phyloP scores from a whole-genome alignment of 2,888 invertebrate genomes.

The Tachina lurida region DNA sequence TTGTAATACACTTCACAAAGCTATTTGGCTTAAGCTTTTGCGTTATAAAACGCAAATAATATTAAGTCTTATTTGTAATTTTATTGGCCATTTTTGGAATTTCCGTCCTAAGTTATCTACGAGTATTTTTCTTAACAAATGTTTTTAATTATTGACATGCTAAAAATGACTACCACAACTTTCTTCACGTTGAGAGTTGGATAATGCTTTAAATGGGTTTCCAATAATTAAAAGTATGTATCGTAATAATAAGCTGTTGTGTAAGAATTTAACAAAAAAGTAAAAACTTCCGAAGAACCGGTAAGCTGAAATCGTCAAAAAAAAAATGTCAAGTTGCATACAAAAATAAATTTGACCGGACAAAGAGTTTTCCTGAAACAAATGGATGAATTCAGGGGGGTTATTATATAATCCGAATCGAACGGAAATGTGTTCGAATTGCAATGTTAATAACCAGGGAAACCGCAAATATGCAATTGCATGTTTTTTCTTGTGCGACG shows the following conservation, averaged over 20 bases:
- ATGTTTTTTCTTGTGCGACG: too few species aligned
- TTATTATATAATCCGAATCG: too few species aligned
- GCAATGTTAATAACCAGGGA: too few species aligned
- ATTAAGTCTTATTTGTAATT: constrained; percentile 22
- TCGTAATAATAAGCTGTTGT: too few species aligned
- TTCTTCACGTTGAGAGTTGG: not conserved
- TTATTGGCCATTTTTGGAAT: constrained; percentile 34
- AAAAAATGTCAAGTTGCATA: not conserved
- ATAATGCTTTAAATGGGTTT: not conserved
- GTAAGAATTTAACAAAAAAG: too few species aligned
- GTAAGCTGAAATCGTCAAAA: too few species aligned
- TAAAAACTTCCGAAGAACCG: too few species aligned
- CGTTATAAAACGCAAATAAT: constrained; percentile 44
- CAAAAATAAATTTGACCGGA: not conserved
- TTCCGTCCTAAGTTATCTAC: constrained; percentile 21
- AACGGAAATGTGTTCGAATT: too few species aligned
- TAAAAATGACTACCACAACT: constrained; percentile 2
- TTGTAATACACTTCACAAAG: constrained; percentile 48
- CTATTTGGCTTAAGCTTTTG: constrained; percentile 44
- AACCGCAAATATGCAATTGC: too few species aligned
- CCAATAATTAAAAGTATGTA: too few species aligned
- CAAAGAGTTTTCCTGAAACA: too few species aligned
- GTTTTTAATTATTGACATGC: not conserved
- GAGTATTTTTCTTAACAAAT: constrained; percentile 22
- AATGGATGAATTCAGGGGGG: too few species aligned